phyloP scores from a whole-genome alignment of 2,797 vertebrate species.

The Sebastes variabilis region DNA sequence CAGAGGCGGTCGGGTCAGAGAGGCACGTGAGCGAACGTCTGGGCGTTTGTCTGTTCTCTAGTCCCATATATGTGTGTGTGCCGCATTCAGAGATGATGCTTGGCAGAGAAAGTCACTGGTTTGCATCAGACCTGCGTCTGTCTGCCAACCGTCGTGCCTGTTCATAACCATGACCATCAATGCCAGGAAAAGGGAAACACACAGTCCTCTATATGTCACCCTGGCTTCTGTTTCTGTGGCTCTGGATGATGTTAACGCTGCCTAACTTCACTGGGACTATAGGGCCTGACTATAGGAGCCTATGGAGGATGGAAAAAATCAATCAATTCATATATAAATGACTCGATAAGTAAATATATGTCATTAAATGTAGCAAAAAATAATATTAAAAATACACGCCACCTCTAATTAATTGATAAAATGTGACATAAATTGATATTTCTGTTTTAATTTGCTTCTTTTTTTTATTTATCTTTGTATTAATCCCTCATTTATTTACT shows the following conservation, averaged over 20 bases:
- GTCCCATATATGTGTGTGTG: background rate
- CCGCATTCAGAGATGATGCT: constrained; percentile 1
- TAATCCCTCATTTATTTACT: too few species aligned
- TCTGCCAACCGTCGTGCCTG: constrained; percentile 11
- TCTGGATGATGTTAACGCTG: constrained; percentile 5
- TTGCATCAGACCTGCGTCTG: constrained; percentile 33
- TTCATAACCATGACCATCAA: constrained; percentile 5
- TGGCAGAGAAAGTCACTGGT: constrained; percentile 8
- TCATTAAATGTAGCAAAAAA: too few species aligned
- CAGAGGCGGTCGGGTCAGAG: constrained; percentile 22
- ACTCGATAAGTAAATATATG: too few species aligned
- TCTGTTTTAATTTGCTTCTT: too few species aligned
- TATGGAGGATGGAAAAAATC: background rate
- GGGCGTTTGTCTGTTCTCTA: background rate
- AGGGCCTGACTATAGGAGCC: background rate
- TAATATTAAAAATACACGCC: too few species aligned
- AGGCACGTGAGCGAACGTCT: constrained; percentile 4
- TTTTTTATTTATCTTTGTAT: too few species aligned
- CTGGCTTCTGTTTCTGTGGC: constrained; percentile 14
- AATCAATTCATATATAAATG: too few species aligned
- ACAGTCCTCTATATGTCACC: background rate
- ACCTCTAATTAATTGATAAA: too few species aligned
- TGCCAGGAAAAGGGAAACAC: constrained; percentile 9
- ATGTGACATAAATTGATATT: too few species aligned
- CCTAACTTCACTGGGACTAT: background rate